Conservation (phyloP, 2,113 vertebrate species). For the Eudyptes chrysolophus region DNA sequence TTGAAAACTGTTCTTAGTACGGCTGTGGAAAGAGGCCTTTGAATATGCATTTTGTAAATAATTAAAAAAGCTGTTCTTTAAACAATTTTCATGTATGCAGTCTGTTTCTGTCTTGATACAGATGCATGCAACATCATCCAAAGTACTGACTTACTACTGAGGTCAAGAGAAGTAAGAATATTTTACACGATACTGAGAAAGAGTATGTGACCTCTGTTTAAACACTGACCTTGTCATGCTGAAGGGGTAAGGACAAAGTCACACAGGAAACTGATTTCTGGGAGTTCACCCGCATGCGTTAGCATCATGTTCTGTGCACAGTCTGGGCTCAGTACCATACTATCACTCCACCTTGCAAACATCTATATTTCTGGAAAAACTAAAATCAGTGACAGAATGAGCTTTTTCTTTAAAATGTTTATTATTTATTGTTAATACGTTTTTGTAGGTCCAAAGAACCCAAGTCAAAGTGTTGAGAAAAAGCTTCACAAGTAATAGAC, state of each 20-base stretch:
- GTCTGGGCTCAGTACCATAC: not conserved
- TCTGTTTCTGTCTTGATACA: not conserved
- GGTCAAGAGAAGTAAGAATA: not conserved
- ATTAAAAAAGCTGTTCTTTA: not conserved
- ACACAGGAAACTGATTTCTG: not conserved
- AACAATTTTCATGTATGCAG: not conserved
- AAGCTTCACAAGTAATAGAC: not conserved
- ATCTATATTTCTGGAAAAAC: not conserved
- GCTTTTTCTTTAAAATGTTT: not conserved
- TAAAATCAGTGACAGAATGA: not conserved
- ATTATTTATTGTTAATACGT: not conserved
- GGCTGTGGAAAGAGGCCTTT: not conserved
- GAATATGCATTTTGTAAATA: not conserved
- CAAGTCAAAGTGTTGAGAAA: not conserved
- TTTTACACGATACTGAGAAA: not conserved
- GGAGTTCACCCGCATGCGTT: fast-evolving
- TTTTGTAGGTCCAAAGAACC: not conserved
- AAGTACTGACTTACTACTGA: not conserved
- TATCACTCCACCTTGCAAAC: not conserved
- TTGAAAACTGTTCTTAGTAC: not conserved
- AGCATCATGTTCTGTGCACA: not conserved
- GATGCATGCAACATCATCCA: not conserved
- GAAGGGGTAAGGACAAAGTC: not conserved
- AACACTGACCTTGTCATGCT: not conserved
- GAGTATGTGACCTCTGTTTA: not conserved